Conservation (phyloP, 2,888 invertebrate species). For the Hylaea fasciaria region DNA sequence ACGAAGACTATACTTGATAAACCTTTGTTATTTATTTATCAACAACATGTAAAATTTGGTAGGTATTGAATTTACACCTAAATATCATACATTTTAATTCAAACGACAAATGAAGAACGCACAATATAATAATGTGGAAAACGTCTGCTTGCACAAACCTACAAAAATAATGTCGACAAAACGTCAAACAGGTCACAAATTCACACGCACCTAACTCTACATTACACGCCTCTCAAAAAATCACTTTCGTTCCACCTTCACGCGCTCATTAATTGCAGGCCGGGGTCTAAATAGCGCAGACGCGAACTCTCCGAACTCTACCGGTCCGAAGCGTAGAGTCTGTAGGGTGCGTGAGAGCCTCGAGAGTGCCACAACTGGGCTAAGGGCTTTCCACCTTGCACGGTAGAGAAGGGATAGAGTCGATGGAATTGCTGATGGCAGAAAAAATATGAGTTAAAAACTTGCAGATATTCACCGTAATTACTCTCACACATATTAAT, state of each 20-base stretch:
- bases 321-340: conserved; percentile 19
- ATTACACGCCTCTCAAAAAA: conserved; percentile 19
- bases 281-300: conserved; percentile 30
- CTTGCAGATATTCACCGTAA: background rate
- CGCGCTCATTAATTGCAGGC: conserved; percentile 29
- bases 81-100: no score
- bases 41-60: no score
- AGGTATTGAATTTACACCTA: no score
- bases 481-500: no score
- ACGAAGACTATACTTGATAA: no score
- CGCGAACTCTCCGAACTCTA: conserved; percentile 24
- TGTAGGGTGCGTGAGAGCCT: conserved; percentile 32
- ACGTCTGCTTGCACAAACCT: no score
- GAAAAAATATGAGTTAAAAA: no score
- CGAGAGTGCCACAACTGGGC: conserved; percentile 68
- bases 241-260: conserved; percentile 20
- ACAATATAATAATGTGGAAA: no score
- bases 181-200: background rate
- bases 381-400: conserved; percentile 68
- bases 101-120: no score
- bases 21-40: no score
- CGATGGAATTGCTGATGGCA: conserved; percentile 29
- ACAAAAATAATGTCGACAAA: background rate
- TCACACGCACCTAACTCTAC: background rate
- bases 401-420: conserved; percentile 49